These are phyloP conservation scores for Abrostola tripartita DNA, from an alignment of 2,888 invertebrate species.

Conservation along the genomic window DNA sequence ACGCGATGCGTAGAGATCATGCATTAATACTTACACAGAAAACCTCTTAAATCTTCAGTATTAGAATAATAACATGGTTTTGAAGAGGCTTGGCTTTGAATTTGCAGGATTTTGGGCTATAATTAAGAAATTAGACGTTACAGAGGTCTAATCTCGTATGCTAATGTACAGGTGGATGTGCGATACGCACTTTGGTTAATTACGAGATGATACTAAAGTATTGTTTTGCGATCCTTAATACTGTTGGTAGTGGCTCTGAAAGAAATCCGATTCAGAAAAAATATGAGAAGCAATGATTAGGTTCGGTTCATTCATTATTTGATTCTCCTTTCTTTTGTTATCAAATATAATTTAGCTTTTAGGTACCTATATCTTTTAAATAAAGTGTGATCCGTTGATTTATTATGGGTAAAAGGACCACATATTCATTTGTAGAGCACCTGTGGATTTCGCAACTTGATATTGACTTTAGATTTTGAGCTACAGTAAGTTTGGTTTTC, in stretches of 20 bases:
- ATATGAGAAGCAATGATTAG: slow-evolving; percentile 26
- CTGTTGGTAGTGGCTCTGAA: slow-evolving; percentile 4
- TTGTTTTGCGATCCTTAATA: slow-evolving; percentile 58
- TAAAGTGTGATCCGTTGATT: too few species aligned
- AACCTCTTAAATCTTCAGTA: slow-evolving; percentile 59
- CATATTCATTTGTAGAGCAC: too few species aligned
- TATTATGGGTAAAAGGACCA: too few species aligned
- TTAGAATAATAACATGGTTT: slow-evolving; percentile 78
- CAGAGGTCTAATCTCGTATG: slow-evolving; percentile 74
- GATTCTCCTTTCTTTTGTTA: slow-evolving; percentile 19
- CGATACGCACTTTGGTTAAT: slow-evolving; percentile 65
- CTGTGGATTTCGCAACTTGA: too few species aligned
- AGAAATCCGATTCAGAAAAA: slow-evolving; percentile 26
- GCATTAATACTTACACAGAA: slow-evolving; percentile 62
- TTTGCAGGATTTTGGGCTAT: slow-evolving; percentile 21
- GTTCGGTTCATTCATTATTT: slow-evolving; percentile 15
- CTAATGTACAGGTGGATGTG: slow-evolving; percentile 73
- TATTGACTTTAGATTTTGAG: too few species aligned
- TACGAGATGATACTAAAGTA: slow-evolving; percentile 52
- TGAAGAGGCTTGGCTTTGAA: slow-evolving; percentile 31
- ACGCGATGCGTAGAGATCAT: slow-evolving; percentile 64
- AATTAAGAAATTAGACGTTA: slow-evolving; percentile 70
- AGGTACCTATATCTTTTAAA: neutral
- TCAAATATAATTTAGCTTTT: neutral
- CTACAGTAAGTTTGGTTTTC: too few species aligned